phyloP scores from a whole-genome alignment of 2,888 invertebrate species.

The Nowickia ferox region DNA sequence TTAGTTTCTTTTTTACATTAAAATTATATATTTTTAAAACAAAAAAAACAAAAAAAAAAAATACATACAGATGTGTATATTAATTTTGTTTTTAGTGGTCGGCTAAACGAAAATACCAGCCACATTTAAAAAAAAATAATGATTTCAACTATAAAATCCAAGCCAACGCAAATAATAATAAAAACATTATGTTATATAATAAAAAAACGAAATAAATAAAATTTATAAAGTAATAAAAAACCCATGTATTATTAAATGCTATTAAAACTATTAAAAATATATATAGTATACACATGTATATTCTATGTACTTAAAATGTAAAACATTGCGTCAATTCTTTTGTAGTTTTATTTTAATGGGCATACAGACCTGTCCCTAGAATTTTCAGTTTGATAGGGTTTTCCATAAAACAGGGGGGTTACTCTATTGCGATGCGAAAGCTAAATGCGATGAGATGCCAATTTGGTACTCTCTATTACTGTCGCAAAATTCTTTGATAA shows the following conservation, averaged over 20 bases:
- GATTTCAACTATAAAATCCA: slow-evolving; percentile 60
- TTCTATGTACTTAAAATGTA: slow-evolving; percentile 73
- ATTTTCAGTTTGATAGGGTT: too few relatives aligned
- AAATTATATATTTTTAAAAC: slow-evolving; percentile 56
- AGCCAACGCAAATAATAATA: slow-evolving; percentile 40
- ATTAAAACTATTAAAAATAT: slow-evolving; percentile 69
- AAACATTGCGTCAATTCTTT: slow-evolving; percentile 45
- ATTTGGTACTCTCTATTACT: too few relatives aligned
- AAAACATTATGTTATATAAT: slow-evolving; percentile 66
- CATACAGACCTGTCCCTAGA: too few relatives aligned
- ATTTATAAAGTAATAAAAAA: slow-evolving; percentile 70
- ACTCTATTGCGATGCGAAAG: too few relatives aligned
- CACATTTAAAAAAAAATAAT: slow-evolving; percentile 49
- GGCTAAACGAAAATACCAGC: slow-evolving; percentile 50
- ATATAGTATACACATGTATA: slow-evolving; percentile 73
- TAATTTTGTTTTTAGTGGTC: slow-evolving; percentile 56
- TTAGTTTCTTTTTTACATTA: slow-evolving; percentile 55
- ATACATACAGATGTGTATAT: not conserved
- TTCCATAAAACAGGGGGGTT: too few relatives aligned
- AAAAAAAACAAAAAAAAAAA: slow-evolving; percentile 43
- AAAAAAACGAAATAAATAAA: slow-evolving; percentile 70
- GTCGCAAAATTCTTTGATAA: too few relatives aligned
- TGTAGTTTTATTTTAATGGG: slow-evolving; percentile 13
- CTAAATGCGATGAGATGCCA: too few relatives aligned
- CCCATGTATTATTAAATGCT: slow-evolving; percentile 69